Conservation (phyloP, 2,888 invertebrate species). For the Theodoxus fluviatilis region DNA sequence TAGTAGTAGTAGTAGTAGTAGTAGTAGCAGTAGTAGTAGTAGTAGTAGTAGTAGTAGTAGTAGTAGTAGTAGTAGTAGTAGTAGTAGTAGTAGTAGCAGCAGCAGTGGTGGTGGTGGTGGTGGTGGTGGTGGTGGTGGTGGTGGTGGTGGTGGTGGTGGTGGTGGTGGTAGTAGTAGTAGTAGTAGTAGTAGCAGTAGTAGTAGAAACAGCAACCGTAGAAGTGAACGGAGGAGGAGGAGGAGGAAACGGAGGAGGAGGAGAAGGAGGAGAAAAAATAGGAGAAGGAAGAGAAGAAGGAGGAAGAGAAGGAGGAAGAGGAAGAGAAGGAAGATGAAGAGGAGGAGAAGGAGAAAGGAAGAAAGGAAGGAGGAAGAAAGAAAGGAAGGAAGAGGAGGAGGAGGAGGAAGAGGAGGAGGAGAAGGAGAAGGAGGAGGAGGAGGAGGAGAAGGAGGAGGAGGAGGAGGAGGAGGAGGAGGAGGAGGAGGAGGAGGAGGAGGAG, state of each 20-base stretch:
- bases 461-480: conserved; percentile 16
- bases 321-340: too few relatives aligned
- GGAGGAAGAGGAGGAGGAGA: conserved; percentile 21
- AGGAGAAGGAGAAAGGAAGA: conserved; percentile 12
- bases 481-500: conserved; percentile 22
- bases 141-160: too few relatives aligned
- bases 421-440: conserved; percentile 11
- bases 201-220: too few relatives aligned
- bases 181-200: conserved; percentile 21
- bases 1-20: too few relatives aligned
- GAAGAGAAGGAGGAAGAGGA: conserved; percentile 19
- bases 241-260: conserved; percentile 8
- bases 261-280: too few relatives aligned
- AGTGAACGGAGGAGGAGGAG: conserved; percentile 10
- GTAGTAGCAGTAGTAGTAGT: too few relatives aligned
- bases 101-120: conserved; percentile 18
- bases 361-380: conserved; percentile 21
- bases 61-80: conserved; percentile 13
- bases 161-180: conserved; percentile 14
- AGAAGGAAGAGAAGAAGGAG: too few relatives aligned
- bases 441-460: conserved; percentile 19
- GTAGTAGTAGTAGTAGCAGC: conserved; percentile 24
- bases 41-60: too few relatives aligned
- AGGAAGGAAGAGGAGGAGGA: conserved; percentile 22
- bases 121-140: conserved; percentile 24